Conservation (phyloP, 2,888 invertebrate species). For the Cephonodes hylas region DNA sequence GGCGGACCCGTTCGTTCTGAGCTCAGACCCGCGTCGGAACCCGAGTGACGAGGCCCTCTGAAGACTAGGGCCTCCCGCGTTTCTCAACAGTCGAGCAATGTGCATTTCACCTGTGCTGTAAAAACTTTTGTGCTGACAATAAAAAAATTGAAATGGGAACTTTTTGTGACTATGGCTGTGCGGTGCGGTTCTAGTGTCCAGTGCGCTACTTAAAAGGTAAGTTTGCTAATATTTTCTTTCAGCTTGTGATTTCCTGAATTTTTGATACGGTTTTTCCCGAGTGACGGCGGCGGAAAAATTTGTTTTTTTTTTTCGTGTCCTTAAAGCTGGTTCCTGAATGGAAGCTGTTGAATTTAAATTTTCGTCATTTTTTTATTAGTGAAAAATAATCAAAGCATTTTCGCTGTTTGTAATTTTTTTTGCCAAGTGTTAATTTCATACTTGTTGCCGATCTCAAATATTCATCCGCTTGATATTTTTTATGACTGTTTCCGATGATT, state of each 20-base stretch:
- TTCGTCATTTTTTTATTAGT: background rate
- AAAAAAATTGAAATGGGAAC: constrained; percentile 45
- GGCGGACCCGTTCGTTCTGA: constrained; percentile 48
- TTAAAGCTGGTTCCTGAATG: background rate
- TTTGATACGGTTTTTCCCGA: background rate
- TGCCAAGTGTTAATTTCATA: background rate
- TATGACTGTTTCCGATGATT: background rate
- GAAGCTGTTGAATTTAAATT: background rate
- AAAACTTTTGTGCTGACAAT: constrained; percentile 49
- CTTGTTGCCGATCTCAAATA: background rate
- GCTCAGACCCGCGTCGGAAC: constrained; percentile 61
- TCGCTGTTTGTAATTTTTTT: background rate
- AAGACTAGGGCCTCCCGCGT: constrained; percentile 34
- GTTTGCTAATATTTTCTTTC: constrained; percentile 21
- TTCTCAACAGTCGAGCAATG: constrained; percentile 49
- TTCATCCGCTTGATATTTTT: background rate
- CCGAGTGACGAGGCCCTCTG: constrained; percentile 48
- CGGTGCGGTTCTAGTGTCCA: constrained; percentile 38
- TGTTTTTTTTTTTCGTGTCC: background rate
- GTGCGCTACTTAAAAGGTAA: constrained; percentile 56
- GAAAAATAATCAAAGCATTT: background rate
- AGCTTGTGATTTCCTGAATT: background rate
- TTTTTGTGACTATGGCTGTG: constrained; percentile 45
- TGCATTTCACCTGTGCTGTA: constrained; percentile 39
- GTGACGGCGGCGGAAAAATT: background rate